phyloP scores from a whole-genome alignment of 1,140 invertebrate species.

The Zophobas morio region DNA sequence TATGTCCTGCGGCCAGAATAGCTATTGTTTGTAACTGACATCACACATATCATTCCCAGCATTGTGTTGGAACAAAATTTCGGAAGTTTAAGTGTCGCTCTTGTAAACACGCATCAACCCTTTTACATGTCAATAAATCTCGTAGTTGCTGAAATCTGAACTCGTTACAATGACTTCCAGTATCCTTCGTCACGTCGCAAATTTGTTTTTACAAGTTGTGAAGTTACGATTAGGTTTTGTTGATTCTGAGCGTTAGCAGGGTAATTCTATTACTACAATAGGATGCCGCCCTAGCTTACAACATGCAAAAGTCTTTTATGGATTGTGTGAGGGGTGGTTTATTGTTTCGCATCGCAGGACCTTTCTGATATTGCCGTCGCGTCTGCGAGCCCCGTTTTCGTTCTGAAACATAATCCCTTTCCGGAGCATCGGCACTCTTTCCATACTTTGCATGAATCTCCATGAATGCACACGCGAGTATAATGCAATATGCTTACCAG shows the following conservation, averaged over 20 bases:
- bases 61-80: too few relatives aligned
- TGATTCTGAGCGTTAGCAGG: too few relatives aligned
- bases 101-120: too few relatives aligned
- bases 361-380: neutral
- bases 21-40: too few relatives aligned
- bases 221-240: neutral
- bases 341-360: constrained; percentile 8
- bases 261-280: neutral
- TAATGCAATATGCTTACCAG: constrained; percentile 29
- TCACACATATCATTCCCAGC: too few relatives aligned
- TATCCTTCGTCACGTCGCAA: neutral
- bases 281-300: neutral
- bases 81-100: too few relatives aligned
- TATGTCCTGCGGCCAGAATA: too few relatives aligned
- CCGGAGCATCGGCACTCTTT: constrained; percentile 12
- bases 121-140: too few relatives aligned
- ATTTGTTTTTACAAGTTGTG: neutral
- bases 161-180: too few relatives aligned
- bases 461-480: constrained; percentile 19
- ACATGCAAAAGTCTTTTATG: neutral
- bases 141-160: too few relatives aligned
- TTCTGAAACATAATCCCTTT: constrained; percentile 14
- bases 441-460: constrained; percentile 19
- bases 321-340: neutral
- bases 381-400: neutral